Percentiles rank a stretch among this genome's conserved stretches.
These are phyloP conservation scores for Plutella xylostella DNA, from an alignment of 2,888 invertebrate genomes.

Conservation along the genomic window DNA sequence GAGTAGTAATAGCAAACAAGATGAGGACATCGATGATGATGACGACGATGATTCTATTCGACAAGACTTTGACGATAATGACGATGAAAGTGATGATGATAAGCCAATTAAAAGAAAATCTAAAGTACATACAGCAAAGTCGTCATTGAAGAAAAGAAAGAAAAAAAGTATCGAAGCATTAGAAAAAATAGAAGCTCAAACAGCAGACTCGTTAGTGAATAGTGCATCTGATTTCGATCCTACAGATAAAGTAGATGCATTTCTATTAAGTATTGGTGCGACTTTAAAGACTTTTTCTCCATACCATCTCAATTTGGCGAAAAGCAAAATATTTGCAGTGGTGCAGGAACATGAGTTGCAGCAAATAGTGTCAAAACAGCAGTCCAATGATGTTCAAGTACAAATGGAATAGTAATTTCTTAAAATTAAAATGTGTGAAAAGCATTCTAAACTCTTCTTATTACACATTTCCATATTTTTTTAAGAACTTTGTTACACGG, in stretches of 20 bases:
- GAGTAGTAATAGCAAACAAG: slow-evolving; percentile 28
- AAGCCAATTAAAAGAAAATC: slow-evolving; percentile 22
- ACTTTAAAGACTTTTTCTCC: slow-evolving; percentile 53
- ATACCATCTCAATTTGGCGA: slow-evolving; percentile 56
- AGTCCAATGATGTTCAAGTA: slow-evolving; percentile 7
- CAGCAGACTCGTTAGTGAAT: slow-evolving; percentile 17
- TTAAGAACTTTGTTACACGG: too few species aligned
- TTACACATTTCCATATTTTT: too few species aligned
- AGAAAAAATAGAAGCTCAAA: slow-evolving; percentile 21
- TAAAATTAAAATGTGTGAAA: not conserved
- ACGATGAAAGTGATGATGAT: slow-evolving; percentile 8
- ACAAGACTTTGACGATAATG: slow-evolving; percentile 7
- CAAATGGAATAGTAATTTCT: not conserved
- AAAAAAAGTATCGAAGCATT: slow-evolving; percentile 22
- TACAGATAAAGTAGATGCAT: slow-evolving; percentile 51
- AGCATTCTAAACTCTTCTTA: too few species aligned
- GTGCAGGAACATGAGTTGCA: slow-evolving; percentile 60
- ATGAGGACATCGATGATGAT: slow-evolving; percentile 18
- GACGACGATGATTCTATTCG: slow-evolving; percentile 5
- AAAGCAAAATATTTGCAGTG: slow-evolving; percentile 55
- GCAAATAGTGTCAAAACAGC: slow-evolving; percentile 47
- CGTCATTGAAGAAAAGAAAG: slow-evolving; percentile 24
- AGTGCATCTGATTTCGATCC: slow-evolving; percentile 33
- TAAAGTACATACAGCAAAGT: slow-evolving; percentile 21
- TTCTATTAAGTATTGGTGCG: slow-evolving; percentile 49